Evolutionary conservation across 2,797 vertebrate genomes (phyloP).

Genomic region (Amblyraja radiata): DNA sequence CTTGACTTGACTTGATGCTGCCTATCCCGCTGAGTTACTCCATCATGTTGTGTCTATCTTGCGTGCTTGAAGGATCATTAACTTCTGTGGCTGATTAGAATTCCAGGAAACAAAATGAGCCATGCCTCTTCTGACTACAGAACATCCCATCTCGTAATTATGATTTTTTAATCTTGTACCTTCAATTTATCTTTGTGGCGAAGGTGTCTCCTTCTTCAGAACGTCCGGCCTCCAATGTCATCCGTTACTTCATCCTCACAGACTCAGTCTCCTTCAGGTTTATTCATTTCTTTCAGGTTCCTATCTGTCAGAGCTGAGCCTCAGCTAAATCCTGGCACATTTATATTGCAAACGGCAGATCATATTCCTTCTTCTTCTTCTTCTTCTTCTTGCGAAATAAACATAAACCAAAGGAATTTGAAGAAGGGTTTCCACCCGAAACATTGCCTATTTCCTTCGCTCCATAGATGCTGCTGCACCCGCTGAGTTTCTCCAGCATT

Average conservation of each 20-base stretch:
- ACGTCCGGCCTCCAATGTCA: neutral
- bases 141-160: conserved; percentile 11
- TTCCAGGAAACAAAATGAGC: neutral
- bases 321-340: neutral
- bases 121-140: neutral
- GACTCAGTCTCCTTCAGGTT: neutral
- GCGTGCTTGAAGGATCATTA: neutral
- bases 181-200: conserved; percentile 14
- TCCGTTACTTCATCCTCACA: neutral
- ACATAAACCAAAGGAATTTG: too few species aligned
- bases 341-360: neutral
- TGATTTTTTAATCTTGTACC: neutral
- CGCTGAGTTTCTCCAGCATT: too few species aligned
- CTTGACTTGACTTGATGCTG: too few species aligned
- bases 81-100: neutral
- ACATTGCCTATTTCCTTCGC: too few species aligned
- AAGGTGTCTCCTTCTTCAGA: neutral
- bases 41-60: neutral
- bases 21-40: too few species aligned
- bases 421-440: too few species aligned
- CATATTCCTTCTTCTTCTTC: too few species aligned
- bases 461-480: too few species aligned
- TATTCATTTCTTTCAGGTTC: neutral
- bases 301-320: neutral
- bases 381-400: too few species aligned